Conservation (phyloP, 53 echinoderm and acorn worm species). For the Echinometra lucunter region DNA sequence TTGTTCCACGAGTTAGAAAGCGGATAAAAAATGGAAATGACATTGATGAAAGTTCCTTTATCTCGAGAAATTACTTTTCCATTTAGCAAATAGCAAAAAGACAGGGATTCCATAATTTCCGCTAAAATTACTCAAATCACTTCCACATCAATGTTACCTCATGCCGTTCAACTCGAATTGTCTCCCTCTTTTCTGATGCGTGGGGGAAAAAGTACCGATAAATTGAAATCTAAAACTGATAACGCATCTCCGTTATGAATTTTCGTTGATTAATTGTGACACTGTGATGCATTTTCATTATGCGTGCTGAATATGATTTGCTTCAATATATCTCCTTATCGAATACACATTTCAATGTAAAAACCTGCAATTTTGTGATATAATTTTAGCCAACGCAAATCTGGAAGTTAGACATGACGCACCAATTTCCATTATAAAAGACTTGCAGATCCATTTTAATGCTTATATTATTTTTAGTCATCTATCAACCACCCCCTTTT, state of each 20-base stretch:
- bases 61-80: background rate
- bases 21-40: background rate
- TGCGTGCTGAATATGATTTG: background rate
- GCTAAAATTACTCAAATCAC: conserved; percentile 30
- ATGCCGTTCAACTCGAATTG: background rate
- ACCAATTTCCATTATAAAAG: background rate
- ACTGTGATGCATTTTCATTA: background rate
- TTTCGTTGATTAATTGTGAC: background rate
- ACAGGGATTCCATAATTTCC: background rate
- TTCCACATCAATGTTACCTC: background rate
- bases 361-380: background rate
- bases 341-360: background rate
- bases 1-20: background rate
- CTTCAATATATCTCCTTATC: background rate
- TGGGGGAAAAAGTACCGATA: background rate
- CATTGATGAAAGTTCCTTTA: background rate
- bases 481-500: too few species aligned
- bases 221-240: background rate
- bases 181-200: background rate
- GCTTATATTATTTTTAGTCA: too few species aligned
- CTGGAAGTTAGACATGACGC: background rate
- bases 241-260: background rate
- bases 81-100: background rate
- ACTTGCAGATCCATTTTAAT: too few species aligned
- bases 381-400: background rate